These are phyloP conservation scores for Protobothrops mucrosquamatus DNA, from an alignment of 2,113 vertebrate species.

Conservation along the genomic window DNA sequence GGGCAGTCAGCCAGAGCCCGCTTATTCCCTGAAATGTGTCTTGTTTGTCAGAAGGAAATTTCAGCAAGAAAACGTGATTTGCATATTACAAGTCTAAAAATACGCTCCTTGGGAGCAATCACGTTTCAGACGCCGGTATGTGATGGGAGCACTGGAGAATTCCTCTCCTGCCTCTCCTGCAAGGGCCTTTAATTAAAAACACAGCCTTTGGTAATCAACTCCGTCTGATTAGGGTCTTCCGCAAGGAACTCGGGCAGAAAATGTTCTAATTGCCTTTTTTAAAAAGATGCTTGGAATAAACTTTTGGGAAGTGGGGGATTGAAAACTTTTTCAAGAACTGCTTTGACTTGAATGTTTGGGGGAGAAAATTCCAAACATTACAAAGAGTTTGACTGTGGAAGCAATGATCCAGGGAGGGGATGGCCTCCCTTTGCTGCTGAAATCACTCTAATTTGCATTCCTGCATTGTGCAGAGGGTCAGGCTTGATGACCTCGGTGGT, in stretches of 20 bases:
- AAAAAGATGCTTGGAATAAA: not conserved
- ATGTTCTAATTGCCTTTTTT: not conserved
- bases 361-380: not conserved
- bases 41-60: not conserved
- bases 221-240: not conserved
- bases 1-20: not conserved
- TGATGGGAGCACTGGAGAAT: not conserved
- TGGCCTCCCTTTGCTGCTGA: not conserved
- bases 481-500: not conserved
- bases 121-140: not conserved
- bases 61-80: not conserved
- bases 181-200: constrained; percentile 10
- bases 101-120: not conserved
- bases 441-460: not conserved
- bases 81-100: not conserved
- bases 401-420: not conserved
- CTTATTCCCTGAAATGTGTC: not conserved
- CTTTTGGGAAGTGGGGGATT: not conserved
- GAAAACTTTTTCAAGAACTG: not conserved
- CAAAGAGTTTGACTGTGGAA: not conserved
- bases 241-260: not conserved
- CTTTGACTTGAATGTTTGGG: not conserved
- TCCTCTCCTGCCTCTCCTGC: not conserved
- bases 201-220: not conserved
- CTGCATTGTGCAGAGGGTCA: not conserved